Conservation (phyloP, 2,888 invertebrate species). For the Venusia cambrica region DNA sequence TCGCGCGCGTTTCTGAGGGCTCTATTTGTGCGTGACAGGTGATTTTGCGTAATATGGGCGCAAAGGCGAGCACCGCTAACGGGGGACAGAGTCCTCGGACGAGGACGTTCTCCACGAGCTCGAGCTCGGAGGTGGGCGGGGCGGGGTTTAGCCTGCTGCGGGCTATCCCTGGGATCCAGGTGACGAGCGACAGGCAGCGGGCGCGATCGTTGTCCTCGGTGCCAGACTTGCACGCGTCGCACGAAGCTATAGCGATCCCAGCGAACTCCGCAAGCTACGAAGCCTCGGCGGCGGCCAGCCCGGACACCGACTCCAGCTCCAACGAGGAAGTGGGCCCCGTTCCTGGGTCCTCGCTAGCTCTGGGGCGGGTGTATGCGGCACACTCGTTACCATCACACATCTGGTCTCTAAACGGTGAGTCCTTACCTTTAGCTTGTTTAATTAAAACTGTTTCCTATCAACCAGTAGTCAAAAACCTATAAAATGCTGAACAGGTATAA, state of each 20-base stretch:
- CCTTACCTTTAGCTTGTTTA: no score
- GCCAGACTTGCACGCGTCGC: conserved; percentile 84
- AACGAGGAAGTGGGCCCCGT: conserved; percentile 82
- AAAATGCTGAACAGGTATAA: no score
- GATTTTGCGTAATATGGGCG: conserved; percentile 86
- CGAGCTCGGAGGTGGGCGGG: conserved; percentile 82
- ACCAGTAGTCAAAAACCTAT: no score
- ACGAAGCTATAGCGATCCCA: conserved; percentile 83
- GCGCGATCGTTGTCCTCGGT: conserved; percentile 92
- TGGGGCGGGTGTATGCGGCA: conserved; percentile 91
- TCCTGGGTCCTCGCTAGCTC: conserved; percentile 76
- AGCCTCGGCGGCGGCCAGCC: conserved; percentile 83
- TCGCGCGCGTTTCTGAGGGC: conserved; percentile 70
- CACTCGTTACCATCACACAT: conserved; percentile 95
- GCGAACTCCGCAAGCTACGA: conserved; percentile 84
- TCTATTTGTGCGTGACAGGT: conserved; percentile 57
- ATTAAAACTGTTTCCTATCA: no score
- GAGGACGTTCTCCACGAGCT: conserved; percentile 88
- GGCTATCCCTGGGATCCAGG: conserved; percentile 86
- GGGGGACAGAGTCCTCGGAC: conserved; percentile 88
- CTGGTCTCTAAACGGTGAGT: conserved; percentile 94
- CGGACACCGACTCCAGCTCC: conserved; percentile 85
- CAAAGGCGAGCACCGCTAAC: conserved; percentile 91
- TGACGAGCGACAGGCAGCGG: conserved; percentile 89
- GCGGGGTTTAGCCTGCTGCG: conserved; percentile 86